Percentiles rank a stretch among this genome's conserved stretches.
Evolutionary conservation across 2,888 invertebrate species (phyloP).

Genomic region (Zaprionus obscuricornis): DNA sequence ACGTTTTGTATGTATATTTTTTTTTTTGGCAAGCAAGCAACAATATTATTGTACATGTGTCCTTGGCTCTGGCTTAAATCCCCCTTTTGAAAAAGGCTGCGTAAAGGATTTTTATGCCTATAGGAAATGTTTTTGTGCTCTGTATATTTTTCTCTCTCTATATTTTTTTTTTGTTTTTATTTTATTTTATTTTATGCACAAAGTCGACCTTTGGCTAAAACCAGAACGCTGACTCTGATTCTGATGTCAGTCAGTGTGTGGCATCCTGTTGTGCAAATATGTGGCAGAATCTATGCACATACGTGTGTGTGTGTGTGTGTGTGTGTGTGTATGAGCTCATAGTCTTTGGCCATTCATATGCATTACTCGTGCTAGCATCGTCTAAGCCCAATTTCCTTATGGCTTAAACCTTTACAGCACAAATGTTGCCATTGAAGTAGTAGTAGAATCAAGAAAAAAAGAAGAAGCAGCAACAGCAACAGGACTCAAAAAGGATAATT

Average conservation of each 20-base stretch:
- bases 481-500: slow-evolving; percentile 65
- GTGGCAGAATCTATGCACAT: slow-evolving; percentile 40
- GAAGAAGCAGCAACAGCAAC: no score
- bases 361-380: slow-evolving; percentile 44
- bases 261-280: slow-evolving; percentile 59
- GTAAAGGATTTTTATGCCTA: slow-evolving; percentile 68
- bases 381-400: slow-evolving; percentile 53
- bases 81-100: slow-evolving; percentile 68
- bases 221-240: no score
- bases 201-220: slow-evolving; percentile 57
- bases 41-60: slow-evolving; percentile 24
- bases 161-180: slow-evolving; percentile 39
- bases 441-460: not conserved
- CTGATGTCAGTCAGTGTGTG: no score
- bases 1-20: no score
- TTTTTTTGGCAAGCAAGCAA: not conserved
- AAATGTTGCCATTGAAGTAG: slow-evolving; percentile 31
- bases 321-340: slow-evolving; percentile 9
- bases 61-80: slow-evolving; percentile 57
- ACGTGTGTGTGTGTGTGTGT: slow-evolving; percentile 27
- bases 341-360: slow-evolving; percentile 49
- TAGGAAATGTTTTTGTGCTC: slow-evolving; percentile 54
- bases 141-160: slow-evolving; percentile 20
- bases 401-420: slow-evolving; percentile 58
- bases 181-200: slow-evolving; percentile 49